Percentiles rank a stretch among this genome's conserved stretches.
Evolutionary conservation across 2,888 invertebrate genomes (phyloP).

Genomic region (Epinotia demarniana): DNA sequence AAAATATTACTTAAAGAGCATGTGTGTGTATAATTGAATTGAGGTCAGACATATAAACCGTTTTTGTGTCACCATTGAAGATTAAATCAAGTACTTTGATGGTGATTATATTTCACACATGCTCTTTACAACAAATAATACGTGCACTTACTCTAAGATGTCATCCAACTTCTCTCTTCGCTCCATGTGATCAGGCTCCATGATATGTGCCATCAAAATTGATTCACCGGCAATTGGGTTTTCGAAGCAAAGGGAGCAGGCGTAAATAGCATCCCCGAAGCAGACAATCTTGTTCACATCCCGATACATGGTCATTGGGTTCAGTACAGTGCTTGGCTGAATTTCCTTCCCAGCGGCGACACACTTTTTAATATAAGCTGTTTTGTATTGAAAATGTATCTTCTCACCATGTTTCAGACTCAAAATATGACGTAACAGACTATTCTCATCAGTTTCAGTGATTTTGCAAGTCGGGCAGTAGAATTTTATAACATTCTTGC

Average conservation of each 20-base stretch:
- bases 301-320: constrained; percentile 78
- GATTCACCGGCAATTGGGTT: constrained; percentile 75
- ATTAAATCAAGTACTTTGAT: not conserved
- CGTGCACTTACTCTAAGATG: constrained; percentile 61
- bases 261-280: constrained; percentile 76
- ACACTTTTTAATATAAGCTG: constrained; percentile 78
- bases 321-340: constrained; percentile 75
- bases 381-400: constrained; percentile 78
- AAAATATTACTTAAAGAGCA: constrained; percentile 21
- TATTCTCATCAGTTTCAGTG: constrained; percentile 67
- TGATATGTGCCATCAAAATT: constrained; percentile 72
- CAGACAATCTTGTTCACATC: constrained; percentile 80
- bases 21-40: constrained; percentile 15
- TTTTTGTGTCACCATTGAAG: not conserved
- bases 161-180: constrained; percentile 64
- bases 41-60: not conserved
- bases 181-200: constrained; percentile 63
- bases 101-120: constrained; percentile 29
- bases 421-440: constrained; percentile 69
- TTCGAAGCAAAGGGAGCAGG: constrained; percentile 77
- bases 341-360: constrained; percentile 71
- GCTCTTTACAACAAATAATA: constrained; percentile 45
- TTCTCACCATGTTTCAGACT: constrained; percentile 73
- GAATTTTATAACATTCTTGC: constrained; percentile 64
- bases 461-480: constrained; percentile 69